Conservation (phyloP, 1,140 invertebrate genomes). For the Chionoecetes opilio region DNA sequence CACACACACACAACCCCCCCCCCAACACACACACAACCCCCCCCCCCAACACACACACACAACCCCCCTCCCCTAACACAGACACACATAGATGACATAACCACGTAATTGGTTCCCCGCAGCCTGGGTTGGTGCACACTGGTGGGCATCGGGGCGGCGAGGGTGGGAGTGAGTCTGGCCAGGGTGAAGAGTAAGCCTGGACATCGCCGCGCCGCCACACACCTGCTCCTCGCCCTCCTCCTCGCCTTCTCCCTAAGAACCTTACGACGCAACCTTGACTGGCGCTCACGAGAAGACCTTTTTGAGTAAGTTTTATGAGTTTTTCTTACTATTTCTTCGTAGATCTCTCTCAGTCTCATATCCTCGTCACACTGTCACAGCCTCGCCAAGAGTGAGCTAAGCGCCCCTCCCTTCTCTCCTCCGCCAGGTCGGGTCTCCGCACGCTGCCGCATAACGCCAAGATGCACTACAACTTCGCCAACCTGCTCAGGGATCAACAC, state of each 20-base stretch:
- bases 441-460: slow-evolving; percentile 93
- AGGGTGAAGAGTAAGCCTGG: not conserved
- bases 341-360: not conserved
- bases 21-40: not conserved
- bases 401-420: not conserved
- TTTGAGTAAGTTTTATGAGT: slow-evolving; percentile 39
- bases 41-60: not conserved
- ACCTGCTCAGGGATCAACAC: slow-evolving; percentile 90
- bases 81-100: not conserved
- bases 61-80: too few species aligned
- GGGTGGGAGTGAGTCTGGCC: not conserved
- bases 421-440: slow-evolving; percentile 89
- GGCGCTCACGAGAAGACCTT: slow-evolving; percentile 43
- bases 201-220: not conserved
- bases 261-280: slow-evolving; percentile 45
- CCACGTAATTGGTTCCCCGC: not conserved
- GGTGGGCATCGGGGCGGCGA: slow-evolving; percentile 45
- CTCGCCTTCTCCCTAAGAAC: slow-evolving; percentile 50
- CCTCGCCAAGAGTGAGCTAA: not conserved
- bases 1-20: too few species aligned
- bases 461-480: slow-evolving; percentile 95
- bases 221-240: slow-evolving; percentile 43
- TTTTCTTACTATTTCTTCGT: not conserved
- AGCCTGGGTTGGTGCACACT: slow-evolving; percentile 58
- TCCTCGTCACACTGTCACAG: not conserved